Conservation (phyloP, 2,888 invertebrate genomes). For the Neria commutata region DNA sequence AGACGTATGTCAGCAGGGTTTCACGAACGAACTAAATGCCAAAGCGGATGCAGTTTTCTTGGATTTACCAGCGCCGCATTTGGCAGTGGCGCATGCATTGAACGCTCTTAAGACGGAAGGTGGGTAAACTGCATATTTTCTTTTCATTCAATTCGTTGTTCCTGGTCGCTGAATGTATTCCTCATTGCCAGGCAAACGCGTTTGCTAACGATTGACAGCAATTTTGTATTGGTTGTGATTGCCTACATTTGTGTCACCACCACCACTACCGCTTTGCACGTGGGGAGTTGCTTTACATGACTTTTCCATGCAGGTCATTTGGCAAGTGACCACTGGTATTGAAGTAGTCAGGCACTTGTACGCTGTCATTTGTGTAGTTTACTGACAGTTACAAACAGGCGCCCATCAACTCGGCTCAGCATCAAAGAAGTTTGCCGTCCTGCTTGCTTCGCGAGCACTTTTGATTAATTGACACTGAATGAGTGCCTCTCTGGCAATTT, state of each 20-base stretch:
- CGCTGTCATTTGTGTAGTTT: too few species aligned
- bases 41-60: conserved; percentile 94
- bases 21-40: conserved; percentile 71
- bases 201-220: conserved; percentile 33
- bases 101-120: conserved; percentile 75
- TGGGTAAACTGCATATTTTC: too few species aligned
- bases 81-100: conserved; percentile 80
- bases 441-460: neutral
- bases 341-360: conserved; percentile 45
- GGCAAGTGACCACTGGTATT: too few species aligned
- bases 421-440: conserved; percentile 9
- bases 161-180: too few species aligned
- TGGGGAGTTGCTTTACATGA: too few species aligned
- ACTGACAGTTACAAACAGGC: conserved; percentile 4
- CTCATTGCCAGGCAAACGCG: too few species aligned
- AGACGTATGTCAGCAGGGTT: conserved; percentile 89
- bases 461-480: conserved; percentile 47
- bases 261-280: too few species aligned
- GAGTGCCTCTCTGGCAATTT: conserved; percentile 46
- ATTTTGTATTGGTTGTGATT: too few species aligned
- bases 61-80: conserved; percentile 95
- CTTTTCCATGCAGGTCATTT: too few species aligned
- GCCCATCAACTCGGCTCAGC: neutral
- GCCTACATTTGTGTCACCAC: too few species aligned
- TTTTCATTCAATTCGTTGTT: too few species aligned